Base-by-base conservation (phyloP, 1,140 invertebrate genomes). In the Fragariocoptes setiger region DNA sequence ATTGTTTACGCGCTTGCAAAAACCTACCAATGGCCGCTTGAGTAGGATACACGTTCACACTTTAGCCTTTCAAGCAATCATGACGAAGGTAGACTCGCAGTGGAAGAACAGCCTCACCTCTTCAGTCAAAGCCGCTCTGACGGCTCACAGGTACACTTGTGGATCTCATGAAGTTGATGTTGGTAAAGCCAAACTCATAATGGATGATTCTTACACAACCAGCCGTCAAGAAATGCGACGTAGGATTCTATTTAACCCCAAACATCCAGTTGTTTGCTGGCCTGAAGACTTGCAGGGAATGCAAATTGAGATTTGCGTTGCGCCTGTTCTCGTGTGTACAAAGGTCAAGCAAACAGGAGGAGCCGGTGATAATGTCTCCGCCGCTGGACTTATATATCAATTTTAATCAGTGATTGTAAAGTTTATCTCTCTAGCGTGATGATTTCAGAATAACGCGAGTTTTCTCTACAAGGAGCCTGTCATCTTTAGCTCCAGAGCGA, bases 321-420 rank as follows among this genome's bases (percentile, higher is more conserved):
- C 77, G 1, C 76, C 77, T 1, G 76, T 77, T 2, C 55, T 82
- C 3, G 75, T 83, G 0, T 83, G 78, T 50, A 78, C 73, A 0
- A 60, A 76, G 47, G 73, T 74, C 2, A 65, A 69, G 37, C 69
- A 80, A 50, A 82, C 78, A 14, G 76, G 72, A 0, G 77, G 78
- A 1, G 76, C 75, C 13, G 77, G 78, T 1, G 77, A 83, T 53
- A 83, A 82, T 51, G 76, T 83, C 43, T 80, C 76, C 1, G 73
- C 75, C 21, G 74, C 76, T 5, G 76, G 75, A 16, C 54, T 82
- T 3, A 69, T 74, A 20, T 60, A 74, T 21, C 76, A 82, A 55
- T 65, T 77, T 18, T 56, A 51, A 39, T 25, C 5, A n/a, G n/a
- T n/a, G n/a, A n/a, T n/a, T n/a, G n/a, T n/a, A n/a, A n/a, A n/a